Evolutionary conservation across 92 coral and sea anemone species (phyloP), one percentile per base, ranked within the genome.

Genomic region (Metridium senile): DNA sequence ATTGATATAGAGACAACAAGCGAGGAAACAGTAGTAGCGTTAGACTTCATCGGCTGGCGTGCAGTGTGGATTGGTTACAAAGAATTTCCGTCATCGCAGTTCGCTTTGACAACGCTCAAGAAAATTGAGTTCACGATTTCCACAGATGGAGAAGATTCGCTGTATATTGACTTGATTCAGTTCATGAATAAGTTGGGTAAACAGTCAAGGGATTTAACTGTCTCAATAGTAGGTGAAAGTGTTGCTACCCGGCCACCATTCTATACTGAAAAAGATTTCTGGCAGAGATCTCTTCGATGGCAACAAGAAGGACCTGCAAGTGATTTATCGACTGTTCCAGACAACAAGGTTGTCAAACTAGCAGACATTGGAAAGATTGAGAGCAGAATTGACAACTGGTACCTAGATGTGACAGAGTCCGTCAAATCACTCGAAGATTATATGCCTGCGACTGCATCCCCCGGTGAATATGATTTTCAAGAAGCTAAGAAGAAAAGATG

Each of bases 1-100:
- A 19, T 4, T 20, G 13, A 39, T 13, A 6, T 4, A 39, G 8
- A 6, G 8, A 39, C 6, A 39, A 39, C 8, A 6, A 54, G 61
- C 16, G 1, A 20, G 0, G 21, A 26, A 11, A 70, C 74, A 9
- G 19, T 0, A 31, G 66, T 76, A n/a, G 1, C 63, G 21, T 70
- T 76, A 0, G 31, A 76, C 52, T 76, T 76, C 32, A 47, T 63
- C 20, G 81, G 81, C 8, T 76, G 72, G 72, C 53, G 81, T 46
- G 74, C 62, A 16, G 81, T 76, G 17, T 76, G 81, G 81, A 64
- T 76, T 8, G 65, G 73, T 2, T 76, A 76, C 22, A 35, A 26
- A 28, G 74, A 76, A 70, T 70, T 54, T 20, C 61, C 28, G 26
- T 13, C 33, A 66, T n/a, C n/a, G n/a, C 61, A 54, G 17, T 54